Evolutionary conservation across 2,888 invertebrate genomes (phyloP).

Genomic region (Plagodis dolabraria): DNA sequence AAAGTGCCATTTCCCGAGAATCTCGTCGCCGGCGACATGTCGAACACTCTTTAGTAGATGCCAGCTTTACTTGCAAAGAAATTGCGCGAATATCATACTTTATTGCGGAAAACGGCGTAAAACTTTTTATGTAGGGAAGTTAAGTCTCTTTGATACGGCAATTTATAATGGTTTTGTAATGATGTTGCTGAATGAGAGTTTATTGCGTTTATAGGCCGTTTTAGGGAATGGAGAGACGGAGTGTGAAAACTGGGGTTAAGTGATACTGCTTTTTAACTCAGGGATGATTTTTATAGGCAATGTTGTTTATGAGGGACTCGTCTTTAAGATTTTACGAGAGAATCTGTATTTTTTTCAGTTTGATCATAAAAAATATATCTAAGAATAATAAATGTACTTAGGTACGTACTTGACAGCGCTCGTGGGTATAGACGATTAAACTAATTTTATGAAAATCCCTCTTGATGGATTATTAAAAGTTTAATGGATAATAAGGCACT

Average conservation of each 20-base stretch:
- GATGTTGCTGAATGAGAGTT: conserved; percentile 31
- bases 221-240: conserved; percentile 9
- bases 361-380: too few relatives aligned
- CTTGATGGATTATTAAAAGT: too few relatives aligned
- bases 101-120: conserved; percentile 28
- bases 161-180: conserved; percentile 38
- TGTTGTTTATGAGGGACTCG: not conserved
- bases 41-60: conserved; percentile 34
- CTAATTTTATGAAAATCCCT: too few relatives aligned
- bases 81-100: conserved; percentile 27
- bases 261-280: conserved; percentile 10
- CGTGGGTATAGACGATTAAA: too few relatives aligned
- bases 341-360: too few relatives aligned
- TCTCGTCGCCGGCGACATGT: conserved; percentile 29
- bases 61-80: conserved; percentile 15
- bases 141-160: conserved; percentile 32
- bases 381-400: too few relatives aligned
- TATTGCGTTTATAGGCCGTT: conserved; percentile 26
- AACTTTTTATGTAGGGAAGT: conserved; percentile 32
- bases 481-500: too few relatives aligned
- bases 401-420: too few relatives aligned
- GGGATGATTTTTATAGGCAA: conserved; percentile 1
- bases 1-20: conserved; percentile 30
- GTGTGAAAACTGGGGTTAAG: conserved; percentile 12
- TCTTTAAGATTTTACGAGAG: too few relatives aligned